Base-by-base conservation (phyloP, 1,140 invertebrate species). In the Carcinoscorpius rotundicauda region DNA sequence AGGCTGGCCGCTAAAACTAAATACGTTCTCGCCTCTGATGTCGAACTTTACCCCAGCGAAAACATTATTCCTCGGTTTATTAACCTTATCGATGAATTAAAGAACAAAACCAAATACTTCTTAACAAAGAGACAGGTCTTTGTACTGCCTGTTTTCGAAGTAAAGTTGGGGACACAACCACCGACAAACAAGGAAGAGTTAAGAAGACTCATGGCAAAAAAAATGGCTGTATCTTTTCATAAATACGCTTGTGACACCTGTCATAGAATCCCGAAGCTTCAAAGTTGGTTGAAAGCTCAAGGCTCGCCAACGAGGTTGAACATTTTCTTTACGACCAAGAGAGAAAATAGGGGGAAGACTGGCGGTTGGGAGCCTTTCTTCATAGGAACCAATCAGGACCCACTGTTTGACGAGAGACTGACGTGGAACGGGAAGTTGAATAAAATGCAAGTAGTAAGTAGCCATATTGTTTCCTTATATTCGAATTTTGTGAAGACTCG, bases 241-340 rank as follows among this genome's bases (percentile, higher is more conserved):
- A 90, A 93, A 74, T 88, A 87, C 71, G 82, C 93, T 3, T 95
- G 91, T 72, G 82, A 89, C 9, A 84, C 84, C 55, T 95, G 92
- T 74, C 92, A 95, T 74, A 88, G 86, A 58, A 87, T 94, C 62
- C 91, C 92, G 2, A 86, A 6, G 74, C 88, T 71, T 0, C 60
- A 68, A 4, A 51, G 66, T 8, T 73, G 72, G 72, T 8, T 73
- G 9, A 62, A 68, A 8, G 52, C 11, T 6, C n/a, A 50, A 85
- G 71, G 82, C 51, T 83, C 87, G 10, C 64, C 64, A 60, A 58
- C 56, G 66, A 71, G 68, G 84, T 78, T 94, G 65, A 83, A 85
- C 70, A 84, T 93, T 10, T 94, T 93, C 75, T 86, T 90, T 72
- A 84, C 88, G 3, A 89, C 89, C 6, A 55, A 55, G 53, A 55